Evolutionary conservation across 2,797 vertebrate species (phyloP), one percentile per base, ranked within the genome.

Genomic region (Coracias cyanogaster): DNA sequence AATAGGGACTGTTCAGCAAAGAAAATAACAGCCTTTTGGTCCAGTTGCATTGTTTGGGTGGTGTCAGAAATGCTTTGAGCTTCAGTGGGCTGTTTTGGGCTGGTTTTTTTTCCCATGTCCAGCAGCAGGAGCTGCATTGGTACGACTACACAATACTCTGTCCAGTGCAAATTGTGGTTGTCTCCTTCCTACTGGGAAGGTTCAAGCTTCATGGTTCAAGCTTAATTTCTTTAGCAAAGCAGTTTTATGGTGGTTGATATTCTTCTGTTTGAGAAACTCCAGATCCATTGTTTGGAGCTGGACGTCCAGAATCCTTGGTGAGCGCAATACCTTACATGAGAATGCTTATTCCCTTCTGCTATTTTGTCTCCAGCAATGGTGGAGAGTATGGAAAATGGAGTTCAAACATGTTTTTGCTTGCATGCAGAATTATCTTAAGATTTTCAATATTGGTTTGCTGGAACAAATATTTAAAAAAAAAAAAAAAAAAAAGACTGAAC

Each of bases 341-440:
- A 58, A 58, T 0, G 0, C 31, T 71, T 58, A 67, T 35, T 66
- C 7, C 28, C 12, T 83, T 67, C 33, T 0, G 0, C 12, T 69
- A 20, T 65, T 91, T 85, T 93, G 28, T 74, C 12, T 78, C 45
- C 66, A 73, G 29, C 31, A 86, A 25, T 31, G 13, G 22, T 76
- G 49, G 49, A 65, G 21, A 58, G 6, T 14, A 22, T 52, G 21
- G 48, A 73, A 89, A 66, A 26, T 31, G 37, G 21, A 61, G 10
- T 58, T 80, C 80, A 69, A 92, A 85, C 11, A 19, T 22, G 4
- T 69, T 74, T 55, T 48, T 60, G 7, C 28, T 76, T 89, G 39
- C 1, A 0, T 74, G 66, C 45, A 58, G 52, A 84, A 41, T 78
- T 61, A 24, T 17, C n/a, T 58, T 62, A 76, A 76, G 52, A 28